These are phyloP conservation scores for Hyperoplus lanceolatus DNA, from an alignment of 2,797 vertebrate species.

Conservation along the genomic window DNA sequence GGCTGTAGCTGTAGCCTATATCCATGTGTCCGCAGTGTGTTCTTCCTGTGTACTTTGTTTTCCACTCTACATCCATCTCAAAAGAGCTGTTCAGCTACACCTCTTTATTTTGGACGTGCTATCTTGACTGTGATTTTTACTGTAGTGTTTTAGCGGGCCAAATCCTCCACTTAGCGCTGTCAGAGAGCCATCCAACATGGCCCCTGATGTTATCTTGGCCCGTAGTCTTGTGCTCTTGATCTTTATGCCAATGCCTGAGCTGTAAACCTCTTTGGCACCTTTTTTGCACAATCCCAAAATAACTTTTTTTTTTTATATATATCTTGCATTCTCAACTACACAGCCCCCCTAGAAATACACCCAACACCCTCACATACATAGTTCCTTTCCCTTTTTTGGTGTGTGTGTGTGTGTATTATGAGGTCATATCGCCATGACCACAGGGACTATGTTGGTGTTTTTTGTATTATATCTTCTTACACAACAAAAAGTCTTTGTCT, in stretches of 20 bases:
- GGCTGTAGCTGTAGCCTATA: not conserved
- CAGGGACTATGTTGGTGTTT: constrained; percentile 45
- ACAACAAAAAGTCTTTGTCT: constrained; percentile 14
- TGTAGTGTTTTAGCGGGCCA: constrained; percentile 1
- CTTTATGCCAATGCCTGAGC: constrained; percentile 36
- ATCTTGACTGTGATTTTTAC: not conserved
- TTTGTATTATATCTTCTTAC: constrained; percentile 11
- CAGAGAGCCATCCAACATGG: not conserved
- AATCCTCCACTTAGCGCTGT: constrained; percentile 26
- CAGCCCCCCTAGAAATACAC: constrained; percentile 33
- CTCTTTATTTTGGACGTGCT: constrained; percentile 22
- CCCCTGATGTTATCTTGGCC: constrained; percentile 48
- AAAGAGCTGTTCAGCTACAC: not conserved
- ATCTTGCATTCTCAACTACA: constrained; percentile 17
- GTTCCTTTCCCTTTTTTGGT: constrained; percentile 16
- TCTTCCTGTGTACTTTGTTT: not conserved
- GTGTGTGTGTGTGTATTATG: constrained; percentile 23
- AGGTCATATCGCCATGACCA: constrained; percentile 51
- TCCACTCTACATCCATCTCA: constrained; percentile 4
- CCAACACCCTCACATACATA: constrained; percentile 13
- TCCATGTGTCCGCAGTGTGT: not conserved
- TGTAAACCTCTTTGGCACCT: constrained; percentile 23
- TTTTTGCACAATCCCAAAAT: constrained; percentile 50
- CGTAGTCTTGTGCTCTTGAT: constrained; percentile 10
- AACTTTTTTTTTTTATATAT: constrained; percentile 19